phyloP scores from a whole-genome alignment of 2,797 vertebrate species.

The Macropodus opercularis region DNA sequence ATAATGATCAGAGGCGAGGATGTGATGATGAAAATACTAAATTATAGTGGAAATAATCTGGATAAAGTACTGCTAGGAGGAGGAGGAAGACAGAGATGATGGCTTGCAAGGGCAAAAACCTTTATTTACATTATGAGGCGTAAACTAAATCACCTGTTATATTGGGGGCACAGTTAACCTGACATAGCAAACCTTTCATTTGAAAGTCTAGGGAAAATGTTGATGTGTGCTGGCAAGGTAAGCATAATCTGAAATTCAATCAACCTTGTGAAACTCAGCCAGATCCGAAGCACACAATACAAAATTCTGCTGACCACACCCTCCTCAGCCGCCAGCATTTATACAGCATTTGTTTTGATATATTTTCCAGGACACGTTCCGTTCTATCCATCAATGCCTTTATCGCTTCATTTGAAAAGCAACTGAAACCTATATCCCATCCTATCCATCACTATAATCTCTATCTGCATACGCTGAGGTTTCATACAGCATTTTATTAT shows the following conservation, averaged over 20 bases:
- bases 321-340: conserved; percentile 23
- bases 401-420: conserved; percentile 51
- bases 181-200: conserved; percentile 14
- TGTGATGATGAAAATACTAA: too few species aligned
- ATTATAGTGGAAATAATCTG: background rate
- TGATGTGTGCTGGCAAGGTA: conserved; percentile 6
- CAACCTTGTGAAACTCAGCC: conserved; percentile 19
- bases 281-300: conserved; percentile 15
- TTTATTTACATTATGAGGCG: too few species aligned
- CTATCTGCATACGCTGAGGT: conserved; percentile 38
- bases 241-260: conserved; percentile 46
- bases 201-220: conserved; percentile 26
- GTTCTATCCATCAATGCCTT: conserved; percentile 21
- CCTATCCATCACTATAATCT: conserved; percentile 47
- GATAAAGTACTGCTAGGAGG: background rate
- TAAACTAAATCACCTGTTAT: too few species aligned
- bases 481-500: conserved; percentile 17
- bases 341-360: conserved; percentile 44
- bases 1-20: too few species aligned
- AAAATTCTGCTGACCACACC: conserved; percentile 53
- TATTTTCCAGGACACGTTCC: conserved; percentile 34
- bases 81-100: background rate
- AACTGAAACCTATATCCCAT: conserved; percentile 29
- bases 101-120: background rate
- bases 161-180: conserved; percentile 12